phyloP scores from a whole-genome alignment of 2,797 vertebrate genomes.

The Pteropus rufus region DNA sequence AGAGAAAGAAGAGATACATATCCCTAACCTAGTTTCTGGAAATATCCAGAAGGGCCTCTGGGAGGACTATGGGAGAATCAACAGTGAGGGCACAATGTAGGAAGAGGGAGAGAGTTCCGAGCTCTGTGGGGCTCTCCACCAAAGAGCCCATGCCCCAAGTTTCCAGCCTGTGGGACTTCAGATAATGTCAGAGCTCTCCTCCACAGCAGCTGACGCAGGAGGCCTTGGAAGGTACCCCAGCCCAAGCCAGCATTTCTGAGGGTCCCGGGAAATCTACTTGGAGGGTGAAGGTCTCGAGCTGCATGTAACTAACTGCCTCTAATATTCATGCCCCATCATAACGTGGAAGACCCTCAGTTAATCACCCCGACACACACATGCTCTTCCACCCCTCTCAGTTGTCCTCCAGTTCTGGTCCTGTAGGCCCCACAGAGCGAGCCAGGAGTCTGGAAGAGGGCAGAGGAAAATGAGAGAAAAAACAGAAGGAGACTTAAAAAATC shows the following conservation, averaged over 20 bases:
- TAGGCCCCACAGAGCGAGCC: not conserved
- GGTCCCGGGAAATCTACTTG: not conserved
- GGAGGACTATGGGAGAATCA: not conserved
- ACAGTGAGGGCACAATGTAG: fast-evolving
- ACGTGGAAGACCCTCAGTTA: not conserved
- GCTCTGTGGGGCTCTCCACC: not conserved
- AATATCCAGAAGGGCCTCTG: not conserved
- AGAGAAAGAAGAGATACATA: not conserved
- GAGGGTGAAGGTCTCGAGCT: not conserved
- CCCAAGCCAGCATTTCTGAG: not conserved
- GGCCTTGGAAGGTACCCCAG: not conserved
- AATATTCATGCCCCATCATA: fast-evolving
- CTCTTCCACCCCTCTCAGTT: not conserved
- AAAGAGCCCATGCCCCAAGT: not conserved
- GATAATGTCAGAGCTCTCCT: not conserved
- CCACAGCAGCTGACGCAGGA: not conserved
- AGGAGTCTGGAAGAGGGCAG: not conserved
- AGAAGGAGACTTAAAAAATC: not conserved
- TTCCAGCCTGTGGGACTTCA: not conserved
- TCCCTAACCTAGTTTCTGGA: not conserved
- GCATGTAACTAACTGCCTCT: not conserved
- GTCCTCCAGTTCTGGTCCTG: not conserved
- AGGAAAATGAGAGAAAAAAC: not conserved
- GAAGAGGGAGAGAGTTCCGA: not conserved
- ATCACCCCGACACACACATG: fast-evolving